A percentile compares a stretch with the other conserved stretches of the same genome.
Conservation (phyloP, 2,113 vertebrate species). For the Psilopogon haemacephalus region DNA sequence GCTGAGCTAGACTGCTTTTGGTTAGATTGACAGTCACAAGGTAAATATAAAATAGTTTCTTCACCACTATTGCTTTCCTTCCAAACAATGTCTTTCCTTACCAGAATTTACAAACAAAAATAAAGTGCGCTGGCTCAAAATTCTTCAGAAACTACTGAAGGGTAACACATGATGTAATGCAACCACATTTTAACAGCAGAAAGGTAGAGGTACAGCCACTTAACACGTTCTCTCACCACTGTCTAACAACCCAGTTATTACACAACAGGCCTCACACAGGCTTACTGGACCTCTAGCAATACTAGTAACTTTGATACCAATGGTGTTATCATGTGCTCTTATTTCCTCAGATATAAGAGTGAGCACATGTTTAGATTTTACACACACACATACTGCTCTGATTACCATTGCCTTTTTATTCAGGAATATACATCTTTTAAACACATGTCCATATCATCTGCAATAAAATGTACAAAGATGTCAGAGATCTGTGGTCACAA, state of each 20-base stretch:
- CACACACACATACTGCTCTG: background rate
- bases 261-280: background rate
- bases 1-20: background rate
- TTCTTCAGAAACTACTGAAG: background rate
- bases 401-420: background rate
- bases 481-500: fast-evolving
- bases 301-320: background rate
- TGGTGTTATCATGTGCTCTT: background rate
- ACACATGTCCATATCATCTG: background rate
- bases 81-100: background rate
- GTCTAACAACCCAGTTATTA: background rate
- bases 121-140: background rate
- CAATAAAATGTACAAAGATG: background rate
- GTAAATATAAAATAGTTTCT: background rate
- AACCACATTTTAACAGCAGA: background rate
- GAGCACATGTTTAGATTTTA: background rate
- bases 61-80: background rate
- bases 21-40: background rate
- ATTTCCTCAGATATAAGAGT: background rate
- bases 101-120: background rate
- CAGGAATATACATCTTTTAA: background rate
- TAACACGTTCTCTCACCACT: background rate
- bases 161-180: background rate
- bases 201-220: background rate
- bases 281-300: background rate